Conservation (phyloP, 2,113 vertebrate species). For the Steatornis caripensis region DNA sequence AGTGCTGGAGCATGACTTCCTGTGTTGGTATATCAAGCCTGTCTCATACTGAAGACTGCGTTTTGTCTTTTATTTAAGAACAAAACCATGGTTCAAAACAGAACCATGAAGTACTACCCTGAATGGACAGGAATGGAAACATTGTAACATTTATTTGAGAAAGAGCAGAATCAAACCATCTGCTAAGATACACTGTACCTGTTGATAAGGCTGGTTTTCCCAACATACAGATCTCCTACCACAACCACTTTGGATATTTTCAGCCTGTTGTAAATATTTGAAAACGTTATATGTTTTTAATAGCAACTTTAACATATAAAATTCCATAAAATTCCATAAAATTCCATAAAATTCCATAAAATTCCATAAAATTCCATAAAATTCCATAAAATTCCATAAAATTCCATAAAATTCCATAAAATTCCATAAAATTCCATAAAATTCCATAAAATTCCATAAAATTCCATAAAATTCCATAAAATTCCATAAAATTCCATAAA, state of each 20-base stretch:
- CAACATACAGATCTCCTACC: constrained; percentile 88
- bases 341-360: too few species aligned
- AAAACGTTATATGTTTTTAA: not conserved
- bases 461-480: too few species aligned
- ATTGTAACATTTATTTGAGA: not conserved
- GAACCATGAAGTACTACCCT: not conserved
- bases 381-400: too few species aligned
- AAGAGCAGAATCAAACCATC: not conserved
- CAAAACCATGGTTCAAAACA: not conserved
- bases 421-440: too few species aligned
- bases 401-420: too few species aligned
- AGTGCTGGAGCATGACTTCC: not conserved
- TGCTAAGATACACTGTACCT: constrained; percentile 69
- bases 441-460: too few species aligned
- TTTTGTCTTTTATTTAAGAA: not conserved
- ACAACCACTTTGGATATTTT: constrained; percentile 91
- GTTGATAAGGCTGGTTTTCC: constrained; percentile 92
- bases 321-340: too few species aligned
- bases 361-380: too few species aligned
- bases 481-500: too few species aligned
- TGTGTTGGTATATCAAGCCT: not conserved
- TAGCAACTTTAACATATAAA: not conserved
- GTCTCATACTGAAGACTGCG: not conserved
- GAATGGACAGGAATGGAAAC: not conserved
- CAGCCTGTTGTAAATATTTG: constrained; percentile 68